A percentile compares a stretch with the other conserved stretches of the same genome.
Evolutionary conservation across 2,797 vertebrate genomes (phyloP).

Genomic region (Pseudochirops cupreus): DNA sequence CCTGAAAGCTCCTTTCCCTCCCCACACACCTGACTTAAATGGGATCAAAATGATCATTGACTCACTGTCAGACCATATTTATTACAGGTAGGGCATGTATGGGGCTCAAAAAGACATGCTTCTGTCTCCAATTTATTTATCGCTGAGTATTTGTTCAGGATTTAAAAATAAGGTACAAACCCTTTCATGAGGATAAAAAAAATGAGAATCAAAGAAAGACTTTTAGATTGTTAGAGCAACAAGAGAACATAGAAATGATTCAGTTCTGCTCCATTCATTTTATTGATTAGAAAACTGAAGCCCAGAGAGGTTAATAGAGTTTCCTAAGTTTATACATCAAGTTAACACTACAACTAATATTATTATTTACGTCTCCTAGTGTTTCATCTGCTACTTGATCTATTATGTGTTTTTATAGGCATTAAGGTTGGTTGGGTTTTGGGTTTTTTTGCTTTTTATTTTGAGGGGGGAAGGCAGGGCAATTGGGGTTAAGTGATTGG

Average conservation of each 20-base stretch:
- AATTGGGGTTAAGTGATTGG: no score
- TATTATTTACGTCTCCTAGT: background rate
- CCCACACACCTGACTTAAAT: conserved; percentile 10
- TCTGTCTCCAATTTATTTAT: conserved; percentile 55
- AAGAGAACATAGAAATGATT: background rate
- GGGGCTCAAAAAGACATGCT: conserved; percentile 60
- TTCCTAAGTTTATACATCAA: background rate
- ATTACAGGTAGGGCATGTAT: conserved; percentile 28
- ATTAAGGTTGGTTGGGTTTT: background rate
- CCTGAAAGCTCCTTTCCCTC: conserved; percentile 70
- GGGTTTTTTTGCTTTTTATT: no score
- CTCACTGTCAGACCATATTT: conserved; percentile 48
- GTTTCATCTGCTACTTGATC: background rate
- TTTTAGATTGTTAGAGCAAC: background rate
- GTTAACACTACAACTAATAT: background rate
- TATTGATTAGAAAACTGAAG: background rate
- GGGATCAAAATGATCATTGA: conserved; percentile 58
- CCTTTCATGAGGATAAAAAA: conserved; percentile 45
- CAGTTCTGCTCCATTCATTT: background rate
- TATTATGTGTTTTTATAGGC: background rate
- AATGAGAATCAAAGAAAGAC: conserved; percentile 34
- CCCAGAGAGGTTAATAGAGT: background rate
- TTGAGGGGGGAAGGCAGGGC: no score
- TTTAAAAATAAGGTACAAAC: background rate
- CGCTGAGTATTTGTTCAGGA: conserved; percentile 48